These are phyloP conservation scores for Peromyscus leucopus DNA, from an alignment of 2,113 vertebrate species.

Conservation along the genomic window DNA sequence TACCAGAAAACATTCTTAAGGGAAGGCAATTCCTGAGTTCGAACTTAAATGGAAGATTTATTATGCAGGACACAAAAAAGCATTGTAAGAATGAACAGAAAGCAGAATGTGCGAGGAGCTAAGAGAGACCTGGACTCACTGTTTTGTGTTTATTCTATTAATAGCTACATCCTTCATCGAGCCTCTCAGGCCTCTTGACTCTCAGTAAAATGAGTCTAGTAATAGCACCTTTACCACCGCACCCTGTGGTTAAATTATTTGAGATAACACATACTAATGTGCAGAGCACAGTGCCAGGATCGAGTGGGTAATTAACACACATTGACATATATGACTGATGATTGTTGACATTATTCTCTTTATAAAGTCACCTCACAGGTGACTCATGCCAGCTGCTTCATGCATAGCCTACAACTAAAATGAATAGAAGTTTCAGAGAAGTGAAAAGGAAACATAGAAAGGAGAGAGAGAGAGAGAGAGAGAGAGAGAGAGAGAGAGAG, in stretches of 20 bases:
- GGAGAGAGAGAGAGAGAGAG: neutral
- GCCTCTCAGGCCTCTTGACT: neutral
- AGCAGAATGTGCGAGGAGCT: neutral
- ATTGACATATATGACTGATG: neutral
- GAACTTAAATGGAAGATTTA: neutral
- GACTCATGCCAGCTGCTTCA: neutral
- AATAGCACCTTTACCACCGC: neutral
- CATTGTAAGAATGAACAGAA: neutral
- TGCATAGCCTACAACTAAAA: neutral
- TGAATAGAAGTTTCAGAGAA: neutral
- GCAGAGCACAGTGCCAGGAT: neutral
- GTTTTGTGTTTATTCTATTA: neutral
- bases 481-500: no score
- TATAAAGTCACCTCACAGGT: neutral
- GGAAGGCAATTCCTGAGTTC: neutral
- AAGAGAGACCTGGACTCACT: neutral
- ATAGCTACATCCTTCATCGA: neutral
- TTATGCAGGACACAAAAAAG: neutral
- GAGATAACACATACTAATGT: neutral
- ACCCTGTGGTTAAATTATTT: neutral
- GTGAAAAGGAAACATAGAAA: neutral
- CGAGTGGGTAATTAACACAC: neutral
- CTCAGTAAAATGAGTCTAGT: neutral
- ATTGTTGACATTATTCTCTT: neutral
- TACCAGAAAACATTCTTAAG: constrained; percentile 1